Base-by-base conservation (phyloP, 1,140 invertebrate genomes). In the Achatina immaculata region DNA sequence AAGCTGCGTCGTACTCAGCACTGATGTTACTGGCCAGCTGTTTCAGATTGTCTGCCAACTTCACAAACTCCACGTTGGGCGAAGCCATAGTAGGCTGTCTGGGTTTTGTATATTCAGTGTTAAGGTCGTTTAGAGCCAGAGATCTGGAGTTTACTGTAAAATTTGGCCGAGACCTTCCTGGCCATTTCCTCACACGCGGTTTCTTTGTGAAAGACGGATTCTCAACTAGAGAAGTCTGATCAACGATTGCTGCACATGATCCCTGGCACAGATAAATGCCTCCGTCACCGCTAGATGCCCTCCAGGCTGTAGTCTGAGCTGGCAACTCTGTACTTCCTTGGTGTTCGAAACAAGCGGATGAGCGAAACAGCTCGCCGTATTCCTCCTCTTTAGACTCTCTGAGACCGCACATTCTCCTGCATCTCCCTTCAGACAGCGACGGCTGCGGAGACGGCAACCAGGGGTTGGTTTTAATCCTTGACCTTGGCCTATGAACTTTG, bases 401-500 rank as follows among this genome's bases (percentile, higher is more conserved):
- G 3, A 69, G 9, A 0, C 69, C 40, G 16, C 34, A 36, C 3
- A 38, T 1, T 62, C 34, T 48, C 0, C 28, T 14, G 19, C 45
- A 14, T 69, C 78, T 72, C n/a, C 31, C 42, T 11, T 2, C 24
- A 21, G 66, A 34, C 2, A 65, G 65, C 21, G 76, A 68, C 34
- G 81, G 76, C 68, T 78, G 84, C 19, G 86, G 86, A 24, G 85
- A 84, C 3, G 89, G 84, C 28, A 95, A 92, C 95, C 95, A 96
- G 0, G 95, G 95, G 92, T 96, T 96, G 11, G 95, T 96, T 55
- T 95, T 92, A 81, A 96, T 96, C 36, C 95, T 92, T 82, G 95
- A 95, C 36, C 95, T 92, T 40, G 78, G 51, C 36, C 68, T 48
- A 72, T n/a, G 45, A 24, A n/a, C n/a, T 71, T 58, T 71, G 34